phyloP scores from a whole-genome alignment of 2,797 vertebrate species.

The Pipistrellus nathusii region DNA sequence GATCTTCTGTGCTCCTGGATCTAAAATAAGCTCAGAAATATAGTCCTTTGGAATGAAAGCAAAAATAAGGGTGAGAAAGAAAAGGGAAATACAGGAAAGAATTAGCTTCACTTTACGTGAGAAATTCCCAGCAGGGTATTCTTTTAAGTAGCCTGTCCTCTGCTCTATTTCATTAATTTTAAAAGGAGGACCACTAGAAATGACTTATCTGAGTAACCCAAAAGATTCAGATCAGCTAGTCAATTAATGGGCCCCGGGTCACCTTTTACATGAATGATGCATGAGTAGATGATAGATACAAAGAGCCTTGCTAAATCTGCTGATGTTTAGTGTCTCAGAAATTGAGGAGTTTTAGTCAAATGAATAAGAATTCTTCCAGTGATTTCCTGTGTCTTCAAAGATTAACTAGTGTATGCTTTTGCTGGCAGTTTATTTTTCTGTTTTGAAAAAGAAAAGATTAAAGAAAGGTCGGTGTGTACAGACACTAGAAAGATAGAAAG shows the following conservation, averaged over 20 bases:
- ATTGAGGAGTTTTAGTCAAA: constrained; percentile 75
- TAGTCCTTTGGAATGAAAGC: constrained; percentile 69
- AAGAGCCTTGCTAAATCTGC: constrained; percentile 74
- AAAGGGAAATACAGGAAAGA: constrained; percentile 70
- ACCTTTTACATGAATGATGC: constrained; percentile 81
- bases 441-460: constrained; percentile 59
- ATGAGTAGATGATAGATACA: constrained; percentile 77
- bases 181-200: constrained; percentile 73
- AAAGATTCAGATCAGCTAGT: constrained; percentile 82
- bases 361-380: constrained; percentile 67
- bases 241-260: constrained; percentile 81
- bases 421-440: constrained; percentile 65
- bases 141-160: constrained; percentile 72
- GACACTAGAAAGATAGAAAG: constrained; percentile 67
- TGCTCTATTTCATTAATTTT: constrained; percentile 80
- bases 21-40: constrained; percentile 78
- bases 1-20: constrained; percentile 72
- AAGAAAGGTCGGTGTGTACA: constrained; percentile 44
- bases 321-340: constrained; percentile 70
- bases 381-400: constrained; percentile 62
- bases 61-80: constrained; percentile 72
- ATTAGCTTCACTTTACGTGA: constrained; percentile 64
- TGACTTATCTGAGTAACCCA: constrained; percentile 78
- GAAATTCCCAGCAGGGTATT: constrained; percentile 69
- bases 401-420: constrained; percentile 53